A percentile compares a stretch with the other conserved stretches of the same genome.
Evolutionary conservation across 92 coral and sea anemone species (phyloP).

Genomic region (Actinernus sp.): DNA sequence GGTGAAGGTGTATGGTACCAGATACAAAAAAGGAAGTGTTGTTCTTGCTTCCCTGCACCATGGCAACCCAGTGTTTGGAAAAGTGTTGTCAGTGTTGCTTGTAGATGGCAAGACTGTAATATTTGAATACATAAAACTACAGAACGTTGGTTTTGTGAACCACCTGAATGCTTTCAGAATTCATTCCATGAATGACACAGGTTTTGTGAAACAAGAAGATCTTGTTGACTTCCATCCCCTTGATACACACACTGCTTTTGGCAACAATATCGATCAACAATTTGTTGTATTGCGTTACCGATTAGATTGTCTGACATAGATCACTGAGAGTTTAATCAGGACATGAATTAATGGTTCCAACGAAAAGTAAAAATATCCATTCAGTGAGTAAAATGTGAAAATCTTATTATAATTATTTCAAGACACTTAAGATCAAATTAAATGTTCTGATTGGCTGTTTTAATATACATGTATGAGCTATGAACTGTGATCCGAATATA

Average conservation of each 20-base stretch:
- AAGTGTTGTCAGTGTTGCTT: not conserved
- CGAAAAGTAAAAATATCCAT: too few relatives aligned
- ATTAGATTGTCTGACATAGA: too few relatives aligned
- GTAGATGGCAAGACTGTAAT: not conserved
- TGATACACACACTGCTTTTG: not conserved
- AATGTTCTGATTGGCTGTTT: too few relatives aligned
- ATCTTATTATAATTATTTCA: too few relatives aligned
- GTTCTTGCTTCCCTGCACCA: not conserved
- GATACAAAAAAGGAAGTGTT: not conserved
- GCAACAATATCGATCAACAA: not conserved
- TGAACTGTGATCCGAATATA: too few relatives aligned
- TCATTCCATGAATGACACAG: not conserved
- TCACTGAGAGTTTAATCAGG: too few relatives aligned
- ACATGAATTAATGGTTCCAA: too few relatives aligned
- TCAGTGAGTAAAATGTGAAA: too few relatives aligned
- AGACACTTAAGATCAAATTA: too few relatives aligned
- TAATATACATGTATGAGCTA: too few relatives aligned
- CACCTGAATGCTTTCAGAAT: not conserved
- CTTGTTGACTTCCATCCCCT: not conserved
- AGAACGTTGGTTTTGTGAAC: not conserved
- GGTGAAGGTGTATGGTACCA: not conserved
- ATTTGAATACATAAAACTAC: not conserved
- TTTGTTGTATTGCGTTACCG: not conserved
- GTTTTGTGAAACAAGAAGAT: not conserved
- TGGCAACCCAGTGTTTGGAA: not conserved